Conservation (phyloP, 2,113 vertebrate genomes). For the Poeciliopsis turrubarensis region DNA sequence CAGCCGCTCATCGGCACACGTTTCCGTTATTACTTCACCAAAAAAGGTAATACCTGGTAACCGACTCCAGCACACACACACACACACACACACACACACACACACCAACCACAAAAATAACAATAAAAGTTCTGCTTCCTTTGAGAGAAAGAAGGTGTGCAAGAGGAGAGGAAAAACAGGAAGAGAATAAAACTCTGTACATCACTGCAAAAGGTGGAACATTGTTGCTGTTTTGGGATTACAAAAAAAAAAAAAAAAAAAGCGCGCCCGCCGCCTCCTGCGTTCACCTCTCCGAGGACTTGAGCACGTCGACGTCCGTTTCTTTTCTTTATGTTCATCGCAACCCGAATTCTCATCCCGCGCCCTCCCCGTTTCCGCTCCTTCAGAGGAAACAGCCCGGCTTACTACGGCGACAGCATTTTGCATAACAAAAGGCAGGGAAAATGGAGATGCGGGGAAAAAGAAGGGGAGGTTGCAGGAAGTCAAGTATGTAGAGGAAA, state of each 20-base stretch:
- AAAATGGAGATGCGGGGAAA: slow-evolving; percentile 17
- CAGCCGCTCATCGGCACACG: slow-evolving; percentile 27
- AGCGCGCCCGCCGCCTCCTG: slow-evolving; percentile 20
- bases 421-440: slow-evolving; percentile 53
- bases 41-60: slow-evolving; percentile 44
- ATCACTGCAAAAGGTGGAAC: slow-evolving; percentile 42
- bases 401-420: slow-evolving; percentile 16
- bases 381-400: slow-evolving; percentile 11
- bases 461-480: neutral
- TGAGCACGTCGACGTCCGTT: slow-evolving; percentile 13
- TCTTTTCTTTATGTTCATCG: slow-evolving; percentile 19
- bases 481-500: slow-evolving; percentile 30
- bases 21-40: slow-evolving; percentile 42
- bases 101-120: too few relatives aligned
- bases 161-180: slow-evolving; percentile 10
- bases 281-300: slow-evolving; percentile 34
- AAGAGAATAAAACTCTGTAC: slow-evolving; percentile 13
- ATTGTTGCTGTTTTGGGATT: slow-evolving; percentile 33
- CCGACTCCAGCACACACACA: slow-evolving; percentile 24
- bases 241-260: slow-evolving; percentile 7
- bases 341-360: slow-evolving; percentile 18
- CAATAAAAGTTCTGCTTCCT: slow-evolving; percentile 3
- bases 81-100: neutral
- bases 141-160: slow-evolving; percentile 11
- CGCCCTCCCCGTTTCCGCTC: slow-evolving; percentile 3